Evolutionary conservation across 2,797 vertebrate species (phyloP).

Genomic region (Hippopotamyrus pictus): DNA sequence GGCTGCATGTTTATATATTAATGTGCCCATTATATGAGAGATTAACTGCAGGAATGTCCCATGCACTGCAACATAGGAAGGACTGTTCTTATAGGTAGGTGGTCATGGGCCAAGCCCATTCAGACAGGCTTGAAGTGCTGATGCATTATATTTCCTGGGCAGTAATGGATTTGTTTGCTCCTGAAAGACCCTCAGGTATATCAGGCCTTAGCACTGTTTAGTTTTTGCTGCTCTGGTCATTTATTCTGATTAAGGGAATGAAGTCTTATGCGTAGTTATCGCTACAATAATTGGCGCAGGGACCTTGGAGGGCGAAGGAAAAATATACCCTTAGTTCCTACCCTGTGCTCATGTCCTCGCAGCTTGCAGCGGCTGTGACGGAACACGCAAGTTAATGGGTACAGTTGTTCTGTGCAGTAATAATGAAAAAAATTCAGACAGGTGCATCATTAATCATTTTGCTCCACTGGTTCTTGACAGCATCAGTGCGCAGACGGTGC

Average conservation of each 20-base stretch:
- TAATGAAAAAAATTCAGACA: not conserved
- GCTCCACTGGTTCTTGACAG: not conserved
- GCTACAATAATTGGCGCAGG: slow-evolving; percentile 62
- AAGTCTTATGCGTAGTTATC: slow-evolving; percentile 57
- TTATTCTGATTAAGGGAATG: slow-evolving; percentile 73
- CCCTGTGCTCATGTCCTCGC: slow-evolving; percentile 39
- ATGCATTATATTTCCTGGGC: slow-evolving; percentile 54
- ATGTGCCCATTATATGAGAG: slow-evolving; percentile 51
- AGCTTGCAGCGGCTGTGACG: slow-evolving; percentile 21
- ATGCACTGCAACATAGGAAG: slow-evolving; percentile 38
- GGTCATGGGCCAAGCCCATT: slow-evolving; percentile 50
- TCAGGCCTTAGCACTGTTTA: slow-evolving; percentile 53
- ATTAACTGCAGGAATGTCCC: slow-evolving; percentile 40
- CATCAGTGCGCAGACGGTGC: not conserved
- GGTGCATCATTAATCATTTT: not conserved
- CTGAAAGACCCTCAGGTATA: slow-evolving; percentile 50
- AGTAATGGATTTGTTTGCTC: slow-evolving; percentile 69
- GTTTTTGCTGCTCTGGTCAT: slow-evolving; percentile 68
- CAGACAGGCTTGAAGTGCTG: slow-evolving; percentile 61
- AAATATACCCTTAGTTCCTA: slow-evolving; percentile 45
- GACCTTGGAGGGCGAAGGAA: slow-evolving; percentile 57
- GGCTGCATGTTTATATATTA: slow-evolving; percentile 41
- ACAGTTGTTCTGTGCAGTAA: not conserved
- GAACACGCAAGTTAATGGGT: not conserved
- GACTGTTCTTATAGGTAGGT: slow-evolving; percentile 43